Conservation (phyloP, 2,113 vertebrate species). For the Halcyon senegalensis region DNA sequence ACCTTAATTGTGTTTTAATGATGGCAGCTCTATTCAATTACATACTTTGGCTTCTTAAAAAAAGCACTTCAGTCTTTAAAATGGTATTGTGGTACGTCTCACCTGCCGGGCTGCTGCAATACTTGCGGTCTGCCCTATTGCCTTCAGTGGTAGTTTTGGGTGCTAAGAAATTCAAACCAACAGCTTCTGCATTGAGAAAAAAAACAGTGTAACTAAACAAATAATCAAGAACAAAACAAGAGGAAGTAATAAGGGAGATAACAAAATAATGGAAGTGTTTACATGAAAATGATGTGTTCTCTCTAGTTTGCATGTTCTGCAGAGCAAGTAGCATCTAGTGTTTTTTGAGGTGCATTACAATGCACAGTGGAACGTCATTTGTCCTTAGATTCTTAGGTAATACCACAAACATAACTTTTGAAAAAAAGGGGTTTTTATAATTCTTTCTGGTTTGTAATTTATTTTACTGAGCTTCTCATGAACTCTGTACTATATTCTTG, state of each 20-base stretch:
- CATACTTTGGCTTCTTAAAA: background rate
- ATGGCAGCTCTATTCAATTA: conserved; percentile 34
- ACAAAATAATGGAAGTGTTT: background rate
- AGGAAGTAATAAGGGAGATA: background rate
- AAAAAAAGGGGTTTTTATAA: background rate
- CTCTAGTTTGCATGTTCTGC: background rate
- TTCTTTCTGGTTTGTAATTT: background rate
- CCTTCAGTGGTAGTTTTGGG: background rate
- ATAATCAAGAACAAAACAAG: background rate
- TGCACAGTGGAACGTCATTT: background rate
- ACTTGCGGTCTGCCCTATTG: background rate
- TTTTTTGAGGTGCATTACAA: background rate
- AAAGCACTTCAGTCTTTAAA: background rate
- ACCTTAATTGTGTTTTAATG: conserved; percentile 41
- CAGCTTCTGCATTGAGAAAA: background rate
- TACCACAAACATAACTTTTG: background rate
- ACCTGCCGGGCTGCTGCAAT: background rate
- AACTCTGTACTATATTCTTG: background rate
- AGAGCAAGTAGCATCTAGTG: background rate
- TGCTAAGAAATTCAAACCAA: background rate
- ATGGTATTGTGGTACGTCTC: background rate
- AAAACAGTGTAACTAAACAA: background rate
- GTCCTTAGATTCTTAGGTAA: background rate
- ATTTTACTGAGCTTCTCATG: background rate
- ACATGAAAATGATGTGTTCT: background rate